Evolutionary conservation across 2,113 vertebrate species (phyloP), one percentile per base, ranked within the genome.

Genomic region (Toxotes chatareus): DNA sequence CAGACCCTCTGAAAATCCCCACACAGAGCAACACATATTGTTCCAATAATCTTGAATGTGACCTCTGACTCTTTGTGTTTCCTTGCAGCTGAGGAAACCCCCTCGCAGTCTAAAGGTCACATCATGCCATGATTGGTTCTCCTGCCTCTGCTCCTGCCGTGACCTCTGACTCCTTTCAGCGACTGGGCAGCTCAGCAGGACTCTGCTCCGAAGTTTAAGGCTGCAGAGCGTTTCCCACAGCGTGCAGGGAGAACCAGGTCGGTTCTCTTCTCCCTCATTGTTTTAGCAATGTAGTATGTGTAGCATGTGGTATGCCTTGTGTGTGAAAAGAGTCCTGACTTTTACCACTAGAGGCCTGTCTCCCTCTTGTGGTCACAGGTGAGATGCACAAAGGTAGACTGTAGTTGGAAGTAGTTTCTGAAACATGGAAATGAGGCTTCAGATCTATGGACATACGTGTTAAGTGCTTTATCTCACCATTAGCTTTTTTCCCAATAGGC

Each of bases 361-460:
- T 86, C 86, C 90, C 88, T 85, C 90, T 89, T 63, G 83, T 91
- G 90, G 86, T 57, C 46, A 66, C 16, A 70, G 21, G 23, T 66
- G 62, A 78, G 47, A 79, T 3, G 16, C 36, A 57, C 73, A 67
- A 7, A 36, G 32, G 16, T 14, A 56, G 53, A 27, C 10, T 23
- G 4, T n/a, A 40, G 7, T 31, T 23, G 19, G 56, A 17, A 42
- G 53, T 53, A n/a, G 9, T 51, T 9, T 61, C 55, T 44, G 10
- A 72, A 31, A 53, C 17, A 19, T 51, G 65, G 38, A 38, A 34
- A 51, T 53, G 49, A 40, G n/a, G 21, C 0, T 8, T 38, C 57
- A 10, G 55, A 49, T 53, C 10, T 12, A 10, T 31, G 56, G 38
- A 14, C 14, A 17, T 4, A 19, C 3, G 27, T 47, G 14, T 10